Evolutionary conservation across 2,113 vertebrate species (phyloP).

Genomic region (Phainopepla nitens): DNA sequence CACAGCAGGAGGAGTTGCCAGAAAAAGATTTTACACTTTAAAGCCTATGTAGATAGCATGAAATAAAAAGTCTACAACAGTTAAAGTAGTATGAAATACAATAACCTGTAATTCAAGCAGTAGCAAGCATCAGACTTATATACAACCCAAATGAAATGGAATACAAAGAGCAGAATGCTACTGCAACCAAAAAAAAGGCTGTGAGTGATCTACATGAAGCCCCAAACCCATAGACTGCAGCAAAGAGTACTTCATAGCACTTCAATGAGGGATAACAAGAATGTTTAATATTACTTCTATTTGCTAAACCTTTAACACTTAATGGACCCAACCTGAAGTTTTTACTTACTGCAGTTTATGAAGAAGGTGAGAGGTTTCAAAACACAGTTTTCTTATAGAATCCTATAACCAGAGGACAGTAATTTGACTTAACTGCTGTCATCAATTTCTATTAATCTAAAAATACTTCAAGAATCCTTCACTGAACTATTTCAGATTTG

Average conservation of each 20-base stretch:
- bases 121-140: neutral
- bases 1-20: neutral
- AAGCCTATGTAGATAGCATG: neutral
- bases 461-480: neutral
- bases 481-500: neutral
- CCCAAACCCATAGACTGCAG: neutral
- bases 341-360: neutral
- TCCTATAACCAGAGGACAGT: neutral
- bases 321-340: neutral
- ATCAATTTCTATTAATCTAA: neutral
- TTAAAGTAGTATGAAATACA: neutral
- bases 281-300: neutral
- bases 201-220: neutral
- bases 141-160: neutral
- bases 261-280: neutral
- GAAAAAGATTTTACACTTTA: neutral
- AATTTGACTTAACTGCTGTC: neutral
- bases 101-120: neutral
- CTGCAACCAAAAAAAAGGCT: neutral
- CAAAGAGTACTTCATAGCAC: neutral
- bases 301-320: neutral
- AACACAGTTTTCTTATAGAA: neutral
- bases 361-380: neutral
- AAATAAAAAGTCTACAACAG: neutral
- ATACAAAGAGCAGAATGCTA: neutral